These are phyloP conservation scores for Lasaia peninsularis DNA, from an alignment of 1,140 invertebrate genomes.

Conservation along the genomic window DNA sequence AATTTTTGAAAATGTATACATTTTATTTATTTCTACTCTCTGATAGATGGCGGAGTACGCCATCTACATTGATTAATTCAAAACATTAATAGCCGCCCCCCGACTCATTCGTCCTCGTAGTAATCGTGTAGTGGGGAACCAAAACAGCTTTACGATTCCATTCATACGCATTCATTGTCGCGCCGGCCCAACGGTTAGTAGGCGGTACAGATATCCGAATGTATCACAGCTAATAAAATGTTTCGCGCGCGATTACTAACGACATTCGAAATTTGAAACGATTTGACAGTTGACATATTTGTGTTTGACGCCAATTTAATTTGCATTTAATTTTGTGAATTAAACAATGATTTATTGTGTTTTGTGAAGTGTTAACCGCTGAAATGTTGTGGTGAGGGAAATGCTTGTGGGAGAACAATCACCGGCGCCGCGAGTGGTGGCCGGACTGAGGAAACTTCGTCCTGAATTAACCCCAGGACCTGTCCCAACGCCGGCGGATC, in stretches of 20 bases:
- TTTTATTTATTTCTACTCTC: background rate
- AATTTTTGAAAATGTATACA: too few relatives aligned
- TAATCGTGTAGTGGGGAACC: constrained; percentile 45
- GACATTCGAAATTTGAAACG: constrained; percentile 63
- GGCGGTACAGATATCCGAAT: constrained; percentile 20
- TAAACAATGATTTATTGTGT: constrained; percentile 33
- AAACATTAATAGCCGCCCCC: constrained; percentile 38
- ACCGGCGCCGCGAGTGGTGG: constrained; percentile 71
- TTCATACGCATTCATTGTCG: constrained; percentile 67
- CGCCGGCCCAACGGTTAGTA: constrained; percentile 44
- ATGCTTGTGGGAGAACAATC: constrained; percentile 72
- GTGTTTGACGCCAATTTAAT: constrained; percentile 24
- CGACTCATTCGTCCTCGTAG: constrained; percentile 25
- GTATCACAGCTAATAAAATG: constrained; percentile 35
- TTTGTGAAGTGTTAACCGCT: constrained; percentile 53
- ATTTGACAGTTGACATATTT: constrained; percentile 51
- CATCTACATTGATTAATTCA: background rate
- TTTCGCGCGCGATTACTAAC: constrained; percentile 53
- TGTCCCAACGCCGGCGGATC: constrained; percentile 58
- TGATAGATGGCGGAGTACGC: constrained; percentile 18
- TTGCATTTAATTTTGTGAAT: constrained; percentile 15
- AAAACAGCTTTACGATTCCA: constrained; percentile 43
- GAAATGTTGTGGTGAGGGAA: constrained; percentile 59
- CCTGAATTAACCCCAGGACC: constrained; percentile 67
- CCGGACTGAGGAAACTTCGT: constrained; percentile 65